Evolutionary conservation across 2,797 vertebrate genomes (phyloP).

Genomic region (Lutjanus argentimaculatus): DNA sequence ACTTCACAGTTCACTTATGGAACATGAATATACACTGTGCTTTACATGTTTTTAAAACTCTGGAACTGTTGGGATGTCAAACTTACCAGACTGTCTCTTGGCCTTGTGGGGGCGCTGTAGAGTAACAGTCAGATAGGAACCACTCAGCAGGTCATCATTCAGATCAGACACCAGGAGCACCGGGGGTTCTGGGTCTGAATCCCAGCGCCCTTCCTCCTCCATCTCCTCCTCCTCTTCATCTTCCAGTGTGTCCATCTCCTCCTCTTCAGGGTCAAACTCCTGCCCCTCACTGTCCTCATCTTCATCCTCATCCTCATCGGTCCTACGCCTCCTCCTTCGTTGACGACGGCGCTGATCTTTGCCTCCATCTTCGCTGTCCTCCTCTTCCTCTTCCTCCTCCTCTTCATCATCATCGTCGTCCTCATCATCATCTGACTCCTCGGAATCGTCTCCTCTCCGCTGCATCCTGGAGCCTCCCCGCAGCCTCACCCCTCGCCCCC

Average conservation of each 20-base stretch:
- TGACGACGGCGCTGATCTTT: slow-evolving; percentile 62
- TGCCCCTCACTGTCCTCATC: slow-evolving; percentile 81
- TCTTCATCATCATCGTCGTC: slow-evolving; percentile 71
- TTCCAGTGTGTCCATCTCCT: slow-evolving; percentile 80
- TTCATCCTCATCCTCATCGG: slow-evolving; percentile 71
- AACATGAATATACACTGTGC: not conserved
- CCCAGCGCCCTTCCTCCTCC: slow-evolving; percentile 91
- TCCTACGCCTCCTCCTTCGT: slow-evolving; percentile 62
- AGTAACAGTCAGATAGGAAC: slow-evolving; percentile 96
- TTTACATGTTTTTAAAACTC: not conserved
- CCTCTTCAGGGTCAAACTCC: slow-evolving; percentile 83
- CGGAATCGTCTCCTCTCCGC: slow-evolving; percentile 83
- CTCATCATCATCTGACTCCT: slow-evolving; percentile 79
- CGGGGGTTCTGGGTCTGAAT: slow-evolving; percentile 92
- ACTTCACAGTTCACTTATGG: not conserved
- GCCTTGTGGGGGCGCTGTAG: slow-evolving; percentile 93
- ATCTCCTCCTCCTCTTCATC: slow-evolving; percentile 76
- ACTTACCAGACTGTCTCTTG: slow-evolving; percentile 82
- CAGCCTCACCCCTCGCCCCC: slow-evolving; percentile 77
- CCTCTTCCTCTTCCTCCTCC: slow-evolving; percentile 70
- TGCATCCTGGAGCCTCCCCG: slow-evolving; percentile 85
- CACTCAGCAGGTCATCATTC: slow-evolving; percentile 90
- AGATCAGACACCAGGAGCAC: slow-evolving; percentile 88
- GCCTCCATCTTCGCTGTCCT: slow-evolving; percentile 68
- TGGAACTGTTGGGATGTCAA: too few species aligned